Base-by-base conservation (phyloP, 2,888 invertebrate species). In the Drosophila melanosoma region DNA sequence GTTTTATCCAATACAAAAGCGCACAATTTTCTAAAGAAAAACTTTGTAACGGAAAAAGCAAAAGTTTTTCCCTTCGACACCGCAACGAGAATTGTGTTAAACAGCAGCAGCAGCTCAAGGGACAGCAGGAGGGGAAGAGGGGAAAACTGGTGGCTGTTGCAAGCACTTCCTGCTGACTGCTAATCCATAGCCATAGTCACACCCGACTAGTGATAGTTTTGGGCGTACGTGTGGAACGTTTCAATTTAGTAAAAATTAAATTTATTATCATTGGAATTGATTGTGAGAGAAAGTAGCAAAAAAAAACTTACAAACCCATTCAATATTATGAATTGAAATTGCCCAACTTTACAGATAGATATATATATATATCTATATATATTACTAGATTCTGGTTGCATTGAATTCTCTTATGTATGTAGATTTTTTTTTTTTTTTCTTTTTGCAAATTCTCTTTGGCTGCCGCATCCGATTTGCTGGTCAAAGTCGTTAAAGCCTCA, bases 191-290 rank as follows among this genome's bases (percentile, higher is more conserved):
- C 69, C 87, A 79, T 82, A 82, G 87, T 82, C 85, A 89, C 90
- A 87, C 83, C 82, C 76, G 80, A 76, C 82, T 82, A 87, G 85
- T 81, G 87, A 87, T 87, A 89, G 87, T 87, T 87, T 87, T 87
- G 89, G 85, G 81, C 87, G 87, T 87, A 87, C 87, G 87, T 87
- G 87, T 87, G 89, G 85, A 87, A 87, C 87, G 81, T 89, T 87
- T 89, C 89, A 87, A 89, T 86, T 86, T 89, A 86, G 82, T 75
- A 52, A 89, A 89, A 87, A 87, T 89, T 87, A 76, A 87, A 87
- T 87, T 84, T 87, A 89, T 89, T 84, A 81, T 82, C 87, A 82
- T 87, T 82, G 85, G 81, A 89, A 89, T 89, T 89, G 87, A 87
- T 87, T 89, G 87, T 75, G 67, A 70, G 67, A 70, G 75, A 29